phyloP scores from a whole-genome alignment of 2,797 vertebrate genomes.

The Neosalanx taihuensis region DNA sequence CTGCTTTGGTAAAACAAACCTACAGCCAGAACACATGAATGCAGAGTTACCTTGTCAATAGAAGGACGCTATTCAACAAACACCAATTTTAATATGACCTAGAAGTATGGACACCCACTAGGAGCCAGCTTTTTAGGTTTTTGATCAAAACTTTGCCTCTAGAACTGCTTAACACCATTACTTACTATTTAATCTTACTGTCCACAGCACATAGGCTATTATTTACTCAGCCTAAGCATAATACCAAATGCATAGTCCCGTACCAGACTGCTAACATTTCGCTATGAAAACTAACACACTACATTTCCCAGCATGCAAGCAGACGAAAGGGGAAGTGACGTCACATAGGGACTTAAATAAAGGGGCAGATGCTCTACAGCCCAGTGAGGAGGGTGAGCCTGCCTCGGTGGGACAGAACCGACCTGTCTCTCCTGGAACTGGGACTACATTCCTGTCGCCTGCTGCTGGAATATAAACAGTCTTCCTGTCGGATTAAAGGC shows the following conservation, averaged over 20 bases:
- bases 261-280: not conserved
- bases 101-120: too few relatives aligned
- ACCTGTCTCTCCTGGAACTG: slow-evolving; percentile 52
- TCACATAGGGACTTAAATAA: slow-evolving; percentile 61
- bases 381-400: slow-evolving; percentile 66
- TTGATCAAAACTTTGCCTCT: too few relatives aligned
- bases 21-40: too few relatives aligned
- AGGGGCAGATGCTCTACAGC: slow-evolving; percentile 54
- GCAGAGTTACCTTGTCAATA: not conserved
- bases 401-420: slow-evolving; percentile 61
- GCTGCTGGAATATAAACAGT: slow-evolving; percentile 5
- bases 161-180: too few relatives aligned
- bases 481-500: slow-evolving; percentile 46
- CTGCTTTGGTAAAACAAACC: too few relatives aligned
- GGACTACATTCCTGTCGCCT: slow-evolving; percentile 41
- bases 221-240: too few relatives aligned
- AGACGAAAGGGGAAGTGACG: slow-evolving; percentile 65
- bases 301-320: slow-evolving; percentile 67
- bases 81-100: too few relatives aligned
- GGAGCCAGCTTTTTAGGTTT: too few relatives aligned
- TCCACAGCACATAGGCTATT: too few relatives aligned
- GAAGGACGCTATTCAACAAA: not conserved
- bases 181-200: not conserved
- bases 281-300: slow-evolving; percentile 33
- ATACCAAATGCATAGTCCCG: too few relatives aligned